Evolutionary conservation across 2,113 vertebrate genomes (phyloP).

Genomic region (Hemibagrus wyckioides): DNA sequence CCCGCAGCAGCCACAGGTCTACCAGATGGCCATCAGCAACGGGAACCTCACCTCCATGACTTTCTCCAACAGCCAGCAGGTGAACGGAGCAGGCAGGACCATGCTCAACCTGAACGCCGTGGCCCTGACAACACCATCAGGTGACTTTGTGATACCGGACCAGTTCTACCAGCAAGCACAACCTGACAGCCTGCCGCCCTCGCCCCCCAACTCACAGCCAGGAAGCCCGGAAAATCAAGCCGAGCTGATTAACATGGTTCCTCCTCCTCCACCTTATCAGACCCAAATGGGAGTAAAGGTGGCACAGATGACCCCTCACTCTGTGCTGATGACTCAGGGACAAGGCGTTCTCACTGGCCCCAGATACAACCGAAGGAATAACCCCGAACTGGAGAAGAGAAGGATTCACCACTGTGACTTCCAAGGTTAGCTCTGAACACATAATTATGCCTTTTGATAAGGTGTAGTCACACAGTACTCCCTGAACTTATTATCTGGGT

Average conservation of each 20-base stretch:
- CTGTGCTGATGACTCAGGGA: constrained; percentile 76
- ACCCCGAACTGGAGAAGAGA: constrained; percentile 90
- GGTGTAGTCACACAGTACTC: background rate
- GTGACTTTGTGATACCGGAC: constrained; percentile 65
- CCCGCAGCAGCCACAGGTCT: constrained; percentile 76
- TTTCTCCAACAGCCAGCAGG: constrained; percentile 66
- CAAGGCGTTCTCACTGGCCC: constrained; percentile 79
- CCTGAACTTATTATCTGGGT: background rate
- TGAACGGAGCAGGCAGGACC: constrained; percentile 67
- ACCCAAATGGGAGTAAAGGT: constrained; percentile 73
- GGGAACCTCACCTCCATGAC: constrained; percentile 72
- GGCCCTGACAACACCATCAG: constrained; percentile 69
- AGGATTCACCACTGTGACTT: constrained; percentile 89
- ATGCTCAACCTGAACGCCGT: constrained; percentile 76
- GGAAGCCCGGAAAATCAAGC: constrained; percentile 84
- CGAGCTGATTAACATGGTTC: constrained; percentile 74
- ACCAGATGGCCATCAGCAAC: constrained; percentile 77
- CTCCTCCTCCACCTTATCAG: constrained; percentile 78
- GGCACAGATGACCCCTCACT: constrained; percentile 67
- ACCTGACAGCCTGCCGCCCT: constrained; percentile 83
- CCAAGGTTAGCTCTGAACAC: constrained; percentile 69
- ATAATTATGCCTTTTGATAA: background rate
- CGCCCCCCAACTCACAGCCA: constrained; percentile 89
- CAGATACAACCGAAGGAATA: constrained; percentile 87
- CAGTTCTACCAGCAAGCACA: constrained; percentile 70